Percentiles rank a stretch among this genome's conserved stretches.
These are phyloP conservation scores for Alcedo quadribrachys DNA, from an alignment of 2,797 vertebrate species.

Conservation along the genomic window DNA sequence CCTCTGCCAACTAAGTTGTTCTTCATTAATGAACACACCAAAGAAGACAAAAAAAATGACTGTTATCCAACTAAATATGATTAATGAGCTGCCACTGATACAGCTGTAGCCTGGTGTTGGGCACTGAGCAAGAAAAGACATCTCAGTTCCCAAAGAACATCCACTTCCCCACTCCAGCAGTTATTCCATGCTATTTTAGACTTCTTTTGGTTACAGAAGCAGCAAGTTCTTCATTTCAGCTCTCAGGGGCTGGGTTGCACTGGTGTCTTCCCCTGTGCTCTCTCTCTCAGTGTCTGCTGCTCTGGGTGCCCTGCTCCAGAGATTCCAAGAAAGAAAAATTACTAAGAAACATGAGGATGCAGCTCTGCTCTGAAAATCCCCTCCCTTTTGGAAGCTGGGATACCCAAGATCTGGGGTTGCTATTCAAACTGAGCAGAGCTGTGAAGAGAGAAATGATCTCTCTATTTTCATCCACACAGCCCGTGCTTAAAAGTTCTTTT, in stretches of 20 bases:
- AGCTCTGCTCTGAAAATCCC: background rate
- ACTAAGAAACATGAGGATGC: background rate
- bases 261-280: background rate
- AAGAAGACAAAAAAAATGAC: too few species aligned
- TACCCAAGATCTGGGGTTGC: background rate
- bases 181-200: background rate
- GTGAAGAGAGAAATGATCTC: background rate
- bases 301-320: background rate
- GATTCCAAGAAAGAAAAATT: background rate
- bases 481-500: background rate
- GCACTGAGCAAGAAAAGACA: background rate
- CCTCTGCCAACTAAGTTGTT: too few species aligned
- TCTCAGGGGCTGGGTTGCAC: background rate
- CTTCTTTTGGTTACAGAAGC: background rate
- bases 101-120: background rate
- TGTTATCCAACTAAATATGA: too few species aligned
- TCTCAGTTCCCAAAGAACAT: background rate
- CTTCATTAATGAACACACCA: too few species aligned
- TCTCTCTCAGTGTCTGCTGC: too few species aligned
- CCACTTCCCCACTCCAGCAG: background rate
- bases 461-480: background rate
- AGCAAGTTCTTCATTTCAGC: background rate
- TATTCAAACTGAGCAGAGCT: background rate
- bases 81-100: background rate
- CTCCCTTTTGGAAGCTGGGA: background rate